Evolutionary conservation across 1,140 invertebrate genomes (phyloP).

Genomic region (Rhopalosiphum maidis): DNA sequence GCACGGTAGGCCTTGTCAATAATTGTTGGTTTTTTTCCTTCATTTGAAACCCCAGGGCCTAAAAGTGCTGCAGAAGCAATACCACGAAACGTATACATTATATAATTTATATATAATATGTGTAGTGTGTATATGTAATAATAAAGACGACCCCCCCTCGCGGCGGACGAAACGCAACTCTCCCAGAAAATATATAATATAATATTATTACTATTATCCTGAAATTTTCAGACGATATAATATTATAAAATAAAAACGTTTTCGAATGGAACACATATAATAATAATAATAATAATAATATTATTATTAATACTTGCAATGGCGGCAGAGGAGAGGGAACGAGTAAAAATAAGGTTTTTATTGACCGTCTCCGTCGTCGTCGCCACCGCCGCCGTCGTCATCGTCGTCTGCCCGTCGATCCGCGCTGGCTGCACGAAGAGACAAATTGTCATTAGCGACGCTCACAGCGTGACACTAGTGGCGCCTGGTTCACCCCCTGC

Average conservation of each 20-base stretch:
- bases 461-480: slow-evolving; percentile 56
- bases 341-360: slow-evolving; percentile 34
- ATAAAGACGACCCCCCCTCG: slow-evolving; percentile 26
- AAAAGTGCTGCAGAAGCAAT: background rate
- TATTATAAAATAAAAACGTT: slow-evolving; percentile 37
- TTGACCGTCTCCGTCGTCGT: slow-evolving; percentile 26
- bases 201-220: background rate
- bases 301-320: background rate
- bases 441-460: slow-evolving; percentile 57
- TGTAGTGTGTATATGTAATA: background rate
- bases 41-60: too few relatives aligned
- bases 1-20: background rate
- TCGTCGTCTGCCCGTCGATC: background rate
- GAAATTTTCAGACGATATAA: slow-evolving; percentile 30
- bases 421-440: slow-evolving; percentile 1
- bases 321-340: background rate
- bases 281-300: background rate
- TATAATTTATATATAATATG: background rate
- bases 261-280: background rate
- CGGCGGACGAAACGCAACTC: background rate
- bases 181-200: background rate
- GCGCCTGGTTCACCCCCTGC: slow-evolving; percentile 52
- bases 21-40: slow-evolving; percentile 8
- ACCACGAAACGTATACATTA: background rate
- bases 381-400: background rate